Conservation (phyloP, 2,888 invertebrate genomes). For the Plebejus argus region DNA sequence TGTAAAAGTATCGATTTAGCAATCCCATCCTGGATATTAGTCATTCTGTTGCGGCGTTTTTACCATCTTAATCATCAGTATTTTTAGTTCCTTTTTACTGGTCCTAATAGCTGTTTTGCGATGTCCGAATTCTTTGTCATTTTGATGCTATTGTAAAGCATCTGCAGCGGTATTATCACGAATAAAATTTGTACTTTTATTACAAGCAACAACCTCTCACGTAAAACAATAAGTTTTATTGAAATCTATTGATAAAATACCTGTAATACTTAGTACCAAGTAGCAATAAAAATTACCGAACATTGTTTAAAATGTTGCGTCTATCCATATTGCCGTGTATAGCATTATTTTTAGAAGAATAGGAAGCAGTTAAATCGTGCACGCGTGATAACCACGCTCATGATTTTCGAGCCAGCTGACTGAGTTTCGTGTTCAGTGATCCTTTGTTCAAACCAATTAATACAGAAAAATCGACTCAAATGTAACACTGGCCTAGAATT, state of each 20-base stretch:
- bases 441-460: conserved; percentile 31
- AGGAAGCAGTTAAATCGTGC: conserved; percentile 33
- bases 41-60: not conserved
- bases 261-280: no score
- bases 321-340: not conserved
- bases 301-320: conserved; percentile 2
- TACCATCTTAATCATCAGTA: not conserved
- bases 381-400: conserved; percentile 30
- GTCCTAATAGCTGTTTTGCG: not conserved
- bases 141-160: not conserved
- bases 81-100: not conserved
- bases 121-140: not conserved
- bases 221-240: no score
- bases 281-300: not conserved
- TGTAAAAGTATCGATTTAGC: not conserved
- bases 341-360: conserved; percentile 32
- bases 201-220: no score
- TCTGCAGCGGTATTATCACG: no score
- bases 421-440: conserved; percentile 32
- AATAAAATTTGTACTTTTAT: no score
- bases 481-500: conserved; percentile 20
- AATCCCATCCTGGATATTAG: conserved; percentile 3
- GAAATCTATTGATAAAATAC: no score
- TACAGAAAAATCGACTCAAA: conserved; percentile 25
- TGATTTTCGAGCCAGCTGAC: conserved; percentile 28